A percentile compares a stretch with the other conserved stretches of the same genome.
phyloP scores from a whole-genome alignment of 2,113 vertebrate species.

The Cyprinodon tularosa region DNA sequence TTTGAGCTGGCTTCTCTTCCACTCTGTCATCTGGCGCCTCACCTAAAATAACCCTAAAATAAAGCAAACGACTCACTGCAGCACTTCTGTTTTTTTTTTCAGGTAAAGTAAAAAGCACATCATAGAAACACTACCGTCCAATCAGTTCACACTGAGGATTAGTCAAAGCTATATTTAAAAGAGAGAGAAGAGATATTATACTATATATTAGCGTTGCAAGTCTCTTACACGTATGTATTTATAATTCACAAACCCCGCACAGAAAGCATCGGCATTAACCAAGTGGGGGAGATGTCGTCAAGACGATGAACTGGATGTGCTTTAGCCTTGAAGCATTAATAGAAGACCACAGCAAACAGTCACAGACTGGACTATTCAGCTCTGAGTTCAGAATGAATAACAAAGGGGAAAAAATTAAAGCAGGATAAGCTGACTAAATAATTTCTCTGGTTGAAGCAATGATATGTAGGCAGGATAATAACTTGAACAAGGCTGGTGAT shows the following conservation, averaged over 20 bases:
- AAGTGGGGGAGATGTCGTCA: conserved; percentile 10
- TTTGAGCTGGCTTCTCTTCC: conserved; percentile 8
- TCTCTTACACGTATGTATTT: conserved; percentile 62
- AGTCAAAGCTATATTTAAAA: conserved; percentile 62
- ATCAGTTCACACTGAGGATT: conserved; percentile 54
- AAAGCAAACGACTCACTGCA: conserved; percentile 69
- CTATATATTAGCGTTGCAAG: conserved; percentile 52
- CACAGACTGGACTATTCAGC: conserved; percentile 50
- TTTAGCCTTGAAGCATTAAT: conserved; percentile 49
- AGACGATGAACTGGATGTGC: conserved; percentile 13
- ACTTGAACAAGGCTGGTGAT: conserved; percentile 31
- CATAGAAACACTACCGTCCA: conserved; percentile 67
- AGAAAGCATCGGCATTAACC: conserved; percentile 21
- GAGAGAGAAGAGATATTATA: conserved; percentile 60
- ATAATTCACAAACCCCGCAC: conserved; percentile 49
- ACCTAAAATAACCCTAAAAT: conserved; percentile 39
- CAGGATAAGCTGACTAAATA: not conserved
- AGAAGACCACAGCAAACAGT: conserved; percentile 62
- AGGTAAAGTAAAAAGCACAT: conserved; percentile 51
- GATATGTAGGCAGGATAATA: conserved; percentile 30
- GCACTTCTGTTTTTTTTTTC: conserved; percentile 30
- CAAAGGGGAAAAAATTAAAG: conserved; percentile 9
- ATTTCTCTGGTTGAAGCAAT: not conserved
- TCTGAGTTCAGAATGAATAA: conserved; percentile 27
- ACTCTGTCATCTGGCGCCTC: conserved; percentile 16